A percentile compares a stretch with the other conserved stretches of the same genome.
phyloP scores from a whole-genome alignment of 2,888 invertebrate genomes.

The Hirtodrosophila trivittata region DNA sequence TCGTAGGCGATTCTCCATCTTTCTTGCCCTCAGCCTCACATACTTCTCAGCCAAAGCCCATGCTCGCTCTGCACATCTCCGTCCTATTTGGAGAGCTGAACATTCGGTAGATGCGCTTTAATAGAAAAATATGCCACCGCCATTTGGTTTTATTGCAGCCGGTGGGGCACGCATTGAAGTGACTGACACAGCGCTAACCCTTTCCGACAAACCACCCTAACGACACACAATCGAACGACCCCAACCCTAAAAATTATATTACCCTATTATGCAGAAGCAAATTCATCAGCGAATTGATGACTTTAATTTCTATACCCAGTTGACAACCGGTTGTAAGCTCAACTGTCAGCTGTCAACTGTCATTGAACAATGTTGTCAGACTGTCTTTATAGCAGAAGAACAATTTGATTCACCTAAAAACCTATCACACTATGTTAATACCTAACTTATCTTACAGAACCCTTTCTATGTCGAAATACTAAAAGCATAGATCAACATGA shows the following conservation, averaged over 20 bases:
- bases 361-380: too few relatives aligned
- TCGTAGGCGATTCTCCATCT: slow-evolving; percentile 49
- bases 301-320: slow-evolving; percentile 20
- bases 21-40: neutral
- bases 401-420: too few relatives aligned
- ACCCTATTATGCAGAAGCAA: slow-evolving; percentile 22
- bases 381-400: too few relatives aligned
- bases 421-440: too few relatives aligned
- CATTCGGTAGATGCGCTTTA: slow-evolving; percentile 60
- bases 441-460: too few relatives aligned
- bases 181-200: slow-evolving; percentile 19
- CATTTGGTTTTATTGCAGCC: slow-evolving; percentile 63
- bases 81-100: slow-evolving; percentile 40
- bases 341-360: too few relatives aligned
- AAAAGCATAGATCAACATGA: too few relatives aligned
- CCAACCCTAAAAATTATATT: neutral
- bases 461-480: too few relatives aligned
- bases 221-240: slow-evolving; percentile 14
- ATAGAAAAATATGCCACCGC: slow-evolving; percentile 68
- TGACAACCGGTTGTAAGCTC: too few relatives aligned
- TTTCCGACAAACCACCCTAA: slow-evolving; percentile 1
- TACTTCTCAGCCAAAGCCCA: neutral
- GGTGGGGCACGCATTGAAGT: slow-evolving; percentile 26
- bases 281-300: slow-evolving; percentile 37
- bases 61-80: neutral